Evolutionary conservation across 2,797 vertebrate species (phyloP).

Genomic region (Arctocebus calabarensis): DNA sequence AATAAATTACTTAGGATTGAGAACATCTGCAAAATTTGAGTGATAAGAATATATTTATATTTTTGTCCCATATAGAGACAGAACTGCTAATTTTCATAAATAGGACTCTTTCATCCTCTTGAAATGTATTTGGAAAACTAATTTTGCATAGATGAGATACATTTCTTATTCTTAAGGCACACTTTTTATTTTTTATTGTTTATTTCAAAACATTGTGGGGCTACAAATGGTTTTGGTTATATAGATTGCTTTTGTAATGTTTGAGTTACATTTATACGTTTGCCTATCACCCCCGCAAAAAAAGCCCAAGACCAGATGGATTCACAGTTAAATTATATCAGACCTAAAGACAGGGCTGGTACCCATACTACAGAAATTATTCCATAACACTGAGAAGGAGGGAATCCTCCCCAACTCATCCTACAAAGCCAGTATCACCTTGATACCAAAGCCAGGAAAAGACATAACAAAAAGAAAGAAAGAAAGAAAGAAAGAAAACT

Average conservation of each 20-base stretch:
- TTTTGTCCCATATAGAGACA: conserved; percentile 59
- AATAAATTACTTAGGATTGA: conserved; percentile 61
- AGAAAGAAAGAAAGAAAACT: background rate
- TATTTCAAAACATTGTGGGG: background rate
- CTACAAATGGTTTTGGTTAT: background rate
- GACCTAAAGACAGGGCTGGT: background rate
- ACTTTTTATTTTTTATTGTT: conserved; percentile 20
- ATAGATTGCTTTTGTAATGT: background rate
- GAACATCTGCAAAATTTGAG: conserved; percentile 68
- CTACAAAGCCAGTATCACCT: background rate
- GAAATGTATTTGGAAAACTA: conserved; percentile 58
- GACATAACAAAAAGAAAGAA: background rate
- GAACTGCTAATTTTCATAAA: conserved; percentile 60
- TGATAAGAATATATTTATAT: conserved; percentile 47
- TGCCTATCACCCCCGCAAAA: background rate
- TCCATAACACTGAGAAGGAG: background rate
- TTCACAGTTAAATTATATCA: background rate
- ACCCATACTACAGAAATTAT: background rate
- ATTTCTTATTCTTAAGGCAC: conserved; percentile 18
- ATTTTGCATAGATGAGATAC: conserved; percentile 14
- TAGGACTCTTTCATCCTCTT: background rate
- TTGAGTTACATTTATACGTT: background rate
- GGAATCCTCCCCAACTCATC: background rate
- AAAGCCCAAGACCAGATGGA: background rate
- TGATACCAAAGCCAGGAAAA: background rate